Conservation (phyloP, 2,113 vertebrate genomes). For the Diglossa brunneiventris region DNA sequence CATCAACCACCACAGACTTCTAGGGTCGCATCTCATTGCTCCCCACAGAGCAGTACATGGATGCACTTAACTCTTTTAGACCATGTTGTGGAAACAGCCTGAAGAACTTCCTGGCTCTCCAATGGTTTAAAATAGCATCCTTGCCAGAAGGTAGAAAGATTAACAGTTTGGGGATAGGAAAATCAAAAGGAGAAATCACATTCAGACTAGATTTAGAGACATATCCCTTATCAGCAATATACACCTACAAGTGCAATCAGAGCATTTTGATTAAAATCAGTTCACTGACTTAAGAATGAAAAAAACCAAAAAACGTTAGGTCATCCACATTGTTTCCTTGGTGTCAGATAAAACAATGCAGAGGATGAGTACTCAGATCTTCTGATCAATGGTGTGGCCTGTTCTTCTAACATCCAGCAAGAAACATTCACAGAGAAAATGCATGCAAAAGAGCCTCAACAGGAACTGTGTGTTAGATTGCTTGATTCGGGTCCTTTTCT, state of each 20-base stretch:
- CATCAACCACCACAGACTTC: not conserved
- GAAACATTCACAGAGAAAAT: not conserved
- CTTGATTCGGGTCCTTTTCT: not conserved
- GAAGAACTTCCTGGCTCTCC: not conserved
- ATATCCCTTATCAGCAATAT: not conserved
- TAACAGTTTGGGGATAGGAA: not conserved
- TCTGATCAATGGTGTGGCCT: not conserved
- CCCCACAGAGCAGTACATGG: rapidly evolving
- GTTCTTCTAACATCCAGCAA: not conserved
- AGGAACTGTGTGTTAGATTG: not conserved
- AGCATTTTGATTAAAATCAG: not conserved
- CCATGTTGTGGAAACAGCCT: not conserved
- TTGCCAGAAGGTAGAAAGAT: not conserved
- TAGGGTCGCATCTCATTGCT: not conserved
- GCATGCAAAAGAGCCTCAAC: not conserved
- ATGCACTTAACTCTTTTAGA: not conserved
- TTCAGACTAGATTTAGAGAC: not conserved
- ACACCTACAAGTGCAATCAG: not conserved
- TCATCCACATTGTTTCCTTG: not conserved
- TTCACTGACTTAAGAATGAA: not conserved
- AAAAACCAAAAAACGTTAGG: not conserved
- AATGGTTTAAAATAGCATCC: not conserved
- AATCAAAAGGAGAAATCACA: not conserved
- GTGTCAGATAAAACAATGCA: not conserved
- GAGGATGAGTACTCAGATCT: not conserved